Evolutionary conservation across 1,140 invertebrate genomes (phyloP), one percentile per base, ranked within the genome.

Genomic region (Drosophila tani): DNA sequence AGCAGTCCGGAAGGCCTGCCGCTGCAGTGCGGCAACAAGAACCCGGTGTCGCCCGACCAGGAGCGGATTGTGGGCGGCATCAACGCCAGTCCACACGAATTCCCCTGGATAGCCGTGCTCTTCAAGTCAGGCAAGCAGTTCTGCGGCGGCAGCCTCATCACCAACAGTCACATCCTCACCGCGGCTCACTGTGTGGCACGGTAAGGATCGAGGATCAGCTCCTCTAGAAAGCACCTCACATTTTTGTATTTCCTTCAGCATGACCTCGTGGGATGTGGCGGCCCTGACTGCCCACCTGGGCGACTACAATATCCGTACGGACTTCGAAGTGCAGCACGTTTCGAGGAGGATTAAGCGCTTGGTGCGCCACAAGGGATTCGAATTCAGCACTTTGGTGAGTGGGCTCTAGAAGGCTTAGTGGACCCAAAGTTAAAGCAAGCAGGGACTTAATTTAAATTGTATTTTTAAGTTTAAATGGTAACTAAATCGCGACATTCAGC

Each of bases 151-250:
- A 92, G 91, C 29, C 97, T 97, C 0, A 94, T 98, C 15, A 97
- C 98, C 50, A 97, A 97, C 83, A 94, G 96, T 49, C 98, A 98
- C 92, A 95, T 98, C 29, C 93, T 99, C 1, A 97, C 97, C 2
- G 98, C 98, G 2, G 97, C 98, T 14, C 98, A 99, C 93, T 99
- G 98, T 91, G 96, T 98, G 46, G 96, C 97, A 38, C 96, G 97
- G 97, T 97, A 94, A 95, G 95, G 94, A 24, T 56, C 19, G 5
- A 9, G 43, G 12, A 41, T 6, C 1, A 5, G 7, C 0, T 5
- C 2, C 29, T 38, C 7, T 2, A 0, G 0, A 14, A 8, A 27
- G 1, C 1, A 35, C 2, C 14, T 8, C 9, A 0, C 29, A 43
- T 27, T 2, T 40, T 6, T 11, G 8, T 32, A 0, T 24, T 94